A percentile compares a stretch with the other conserved stretches of the same genome.
Conservation (phyloP, 1,140 invertebrate species). For the Battus philenor region DNA sequence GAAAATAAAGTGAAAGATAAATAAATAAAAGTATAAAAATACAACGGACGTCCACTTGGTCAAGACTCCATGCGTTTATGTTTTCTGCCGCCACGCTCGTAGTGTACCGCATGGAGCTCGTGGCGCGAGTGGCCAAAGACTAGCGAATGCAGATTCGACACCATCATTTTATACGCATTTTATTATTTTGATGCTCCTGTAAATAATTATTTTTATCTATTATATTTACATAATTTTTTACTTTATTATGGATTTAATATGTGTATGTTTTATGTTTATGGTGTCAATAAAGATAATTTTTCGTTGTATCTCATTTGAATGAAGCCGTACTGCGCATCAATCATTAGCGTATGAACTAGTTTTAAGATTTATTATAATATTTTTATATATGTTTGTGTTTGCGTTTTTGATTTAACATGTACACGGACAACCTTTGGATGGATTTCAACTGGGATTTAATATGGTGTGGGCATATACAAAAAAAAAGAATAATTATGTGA, state of each 20-base stretch:
- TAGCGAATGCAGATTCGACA: conserved; percentile 3
- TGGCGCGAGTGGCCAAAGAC: conserved; percentile 18
- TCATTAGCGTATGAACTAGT: too few species aligned
- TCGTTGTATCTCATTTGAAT: background rate
- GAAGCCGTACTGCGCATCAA: too few species aligned
- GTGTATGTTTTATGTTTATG: background rate
- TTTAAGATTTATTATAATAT: too few species aligned
- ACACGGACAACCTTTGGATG: too few species aligned
- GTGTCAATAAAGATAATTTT: background rate
- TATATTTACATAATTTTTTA: background rate
- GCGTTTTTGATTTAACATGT: too few species aligned
- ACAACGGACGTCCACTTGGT: conserved; percentile 24
- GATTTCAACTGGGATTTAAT: too few species aligned
- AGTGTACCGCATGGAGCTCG: conserved; percentile 18
- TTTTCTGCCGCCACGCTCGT: conserved; percentile 12
- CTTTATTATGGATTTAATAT: background rate
- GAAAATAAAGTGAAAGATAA: conserved; percentile 16
- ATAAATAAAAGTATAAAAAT: conserved; percentile 24
- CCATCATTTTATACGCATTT: background rate
- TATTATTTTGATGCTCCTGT: background rate
- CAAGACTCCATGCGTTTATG: conserved; percentile 35
- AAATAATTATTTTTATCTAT: background rate
- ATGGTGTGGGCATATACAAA: too few species aligned
- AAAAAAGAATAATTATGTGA: too few species aligned
- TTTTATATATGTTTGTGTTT: too few species aligned